A percentile compares a stretch with the other conserved stretches of the same genome.
Conservation (phyloP, 2,888 invertebrate genomes). For the Ochlodes sylvanus region DNA sequence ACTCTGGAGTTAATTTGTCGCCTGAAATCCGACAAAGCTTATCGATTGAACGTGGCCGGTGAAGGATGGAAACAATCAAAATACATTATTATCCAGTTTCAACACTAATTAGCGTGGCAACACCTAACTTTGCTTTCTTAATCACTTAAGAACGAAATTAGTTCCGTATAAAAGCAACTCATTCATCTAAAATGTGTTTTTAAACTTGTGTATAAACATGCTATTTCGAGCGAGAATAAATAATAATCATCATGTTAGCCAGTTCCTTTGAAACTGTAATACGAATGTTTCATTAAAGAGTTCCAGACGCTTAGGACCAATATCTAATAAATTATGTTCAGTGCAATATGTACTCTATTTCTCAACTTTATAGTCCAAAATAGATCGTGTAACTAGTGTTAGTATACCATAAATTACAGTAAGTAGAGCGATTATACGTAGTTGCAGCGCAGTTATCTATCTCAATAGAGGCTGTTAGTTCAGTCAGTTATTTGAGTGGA, state of each 20-base stretch:
- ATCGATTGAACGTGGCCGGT: no score
- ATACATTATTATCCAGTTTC: no score
- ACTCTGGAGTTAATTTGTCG: no score
- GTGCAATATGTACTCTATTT: background rate
- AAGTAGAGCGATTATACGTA: conserved; percentile 4
- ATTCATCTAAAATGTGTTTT: background rate
- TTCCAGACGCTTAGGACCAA: background rate
- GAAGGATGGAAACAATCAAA: no score
- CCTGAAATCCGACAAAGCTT: no score
- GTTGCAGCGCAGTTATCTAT: background rate
- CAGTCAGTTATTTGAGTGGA: background rate
- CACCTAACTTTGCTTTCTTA: no score
- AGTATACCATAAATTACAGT: conserved; percentile 4
- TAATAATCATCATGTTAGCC: background rate
- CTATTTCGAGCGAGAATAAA: conserved; percentile 1
- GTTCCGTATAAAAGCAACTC: background rate
- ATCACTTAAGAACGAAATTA: no score
- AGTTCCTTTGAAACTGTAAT: conserved; percentile 1
- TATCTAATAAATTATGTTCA: background rate
- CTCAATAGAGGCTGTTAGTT: background rate
- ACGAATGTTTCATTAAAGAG: background rate
- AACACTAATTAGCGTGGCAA: no score
- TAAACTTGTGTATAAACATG: background rate
- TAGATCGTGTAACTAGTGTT: background rate
- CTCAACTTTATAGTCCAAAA: background rate